phyloP scores from a whole-genome alignment of 2,113 vertebrate genomes.

The Butastur rufipennis region DNA sequence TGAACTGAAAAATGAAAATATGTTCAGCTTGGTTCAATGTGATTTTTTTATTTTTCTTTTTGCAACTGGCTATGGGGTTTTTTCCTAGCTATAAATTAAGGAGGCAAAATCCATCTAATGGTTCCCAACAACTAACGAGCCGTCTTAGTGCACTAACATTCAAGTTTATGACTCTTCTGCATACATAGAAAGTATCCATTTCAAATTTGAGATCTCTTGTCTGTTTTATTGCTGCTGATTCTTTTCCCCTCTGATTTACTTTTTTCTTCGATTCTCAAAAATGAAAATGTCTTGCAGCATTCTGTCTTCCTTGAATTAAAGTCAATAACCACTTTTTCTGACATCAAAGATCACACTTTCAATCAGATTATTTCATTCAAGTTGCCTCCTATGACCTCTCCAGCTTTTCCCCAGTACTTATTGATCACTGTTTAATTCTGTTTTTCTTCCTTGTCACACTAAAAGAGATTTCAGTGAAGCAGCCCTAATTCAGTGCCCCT shows the following conservation, averaged over 20 bases:
- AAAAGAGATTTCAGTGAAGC: background rate
- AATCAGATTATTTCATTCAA: constrained; percentile 48
- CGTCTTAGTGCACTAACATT: background rate
- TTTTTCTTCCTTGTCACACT: background rate
- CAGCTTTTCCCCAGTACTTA: constrained; percentile 1
- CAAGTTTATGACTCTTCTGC: background rate
- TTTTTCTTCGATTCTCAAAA: background rate
- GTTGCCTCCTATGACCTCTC: constrained; percentile 13
- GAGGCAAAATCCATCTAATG: background rate
- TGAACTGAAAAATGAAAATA: constrained; percentile 12
- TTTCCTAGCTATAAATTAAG: background rate
- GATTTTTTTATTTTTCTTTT: background rate
- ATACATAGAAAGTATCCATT: background rate
- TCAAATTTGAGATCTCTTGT: background rate
- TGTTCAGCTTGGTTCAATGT: background rate
- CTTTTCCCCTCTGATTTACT: background rate
- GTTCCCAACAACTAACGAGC: background rate
- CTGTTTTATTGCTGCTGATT: background rate
- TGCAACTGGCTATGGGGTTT: background rate
- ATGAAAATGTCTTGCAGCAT: constrained; percentile 25
- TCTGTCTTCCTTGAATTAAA: constrained; percentile 35
- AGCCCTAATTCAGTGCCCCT: background rate
- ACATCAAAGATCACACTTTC: constrained; percentile 51
- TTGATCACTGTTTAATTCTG: constrained; percentile 35
- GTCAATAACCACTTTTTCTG: constrained; percentile 47